These are phyloP conservation scores for Drosophila nannoptera DNA, from an alignment of 1,140 invertebrate species.

Conservation along the genomic window DNA sequence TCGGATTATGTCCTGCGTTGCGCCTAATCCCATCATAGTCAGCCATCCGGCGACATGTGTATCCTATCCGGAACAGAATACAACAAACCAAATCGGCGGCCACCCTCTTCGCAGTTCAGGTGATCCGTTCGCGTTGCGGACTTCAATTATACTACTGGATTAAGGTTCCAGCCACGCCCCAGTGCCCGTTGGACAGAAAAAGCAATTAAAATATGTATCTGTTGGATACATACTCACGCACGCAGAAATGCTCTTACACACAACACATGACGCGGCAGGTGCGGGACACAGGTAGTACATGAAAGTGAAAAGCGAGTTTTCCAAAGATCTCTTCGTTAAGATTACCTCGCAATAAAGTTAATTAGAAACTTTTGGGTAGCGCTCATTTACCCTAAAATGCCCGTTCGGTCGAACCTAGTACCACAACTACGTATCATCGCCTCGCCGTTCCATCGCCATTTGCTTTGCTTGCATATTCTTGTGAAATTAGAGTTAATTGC, in stretches of 20 bases:
- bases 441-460: slow-evolving; percentile 31
- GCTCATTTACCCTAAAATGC: slow-evolving; percentile 1
- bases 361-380: slow-evolving; percentile 57
- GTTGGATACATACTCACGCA: slow-evolving; percentile 27
- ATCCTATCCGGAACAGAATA: slow-evolving; percentile 7
- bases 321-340: slow-evolving; percentile 47
- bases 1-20: slow-evolving; percentile 74
- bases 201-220: slow-evolving; percentile 71
- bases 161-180: slow-evolving; percentile 56
- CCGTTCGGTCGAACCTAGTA: neutral
- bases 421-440: too few relatives aligned
- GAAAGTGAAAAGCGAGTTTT: slow-evolving; percentile 54
- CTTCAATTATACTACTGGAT: slow-evolving; percentile 70
- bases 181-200: slow-evolving; percentile 40
- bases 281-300: slow-evolving; percentile 24
- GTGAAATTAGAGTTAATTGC: slow-evolving; percentile 74
- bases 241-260: neutral
- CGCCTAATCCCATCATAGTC: slow-evolving; percentile 59
- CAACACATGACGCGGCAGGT: neutral
- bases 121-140: slow-evolving; percentile 68
- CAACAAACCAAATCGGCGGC: neutral
- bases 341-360: slow-evolving; percentile 65
- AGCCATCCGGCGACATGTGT: slow-evolving; percentile 33
- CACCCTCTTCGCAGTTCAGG: slow-evolving; percentile 31
- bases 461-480: slow-evolving; percentile 72